A percentile compares a stretch with the other conserved stretches of the same genome.
Conservation (phyloP, 2,888 invertebrate genomes). For the Phrixothrix hirtus region DNA sequence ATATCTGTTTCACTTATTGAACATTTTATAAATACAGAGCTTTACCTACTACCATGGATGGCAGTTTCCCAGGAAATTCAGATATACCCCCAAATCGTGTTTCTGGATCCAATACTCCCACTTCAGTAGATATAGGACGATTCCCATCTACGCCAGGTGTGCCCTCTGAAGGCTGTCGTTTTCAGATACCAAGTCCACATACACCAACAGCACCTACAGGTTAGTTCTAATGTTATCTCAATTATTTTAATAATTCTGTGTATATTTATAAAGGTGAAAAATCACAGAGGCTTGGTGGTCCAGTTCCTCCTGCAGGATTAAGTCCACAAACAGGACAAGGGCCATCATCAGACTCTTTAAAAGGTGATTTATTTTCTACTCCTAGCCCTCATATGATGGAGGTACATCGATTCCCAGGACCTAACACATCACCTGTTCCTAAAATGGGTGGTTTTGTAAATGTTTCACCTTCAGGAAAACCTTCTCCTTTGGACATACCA, state of each 20-base stretch:
- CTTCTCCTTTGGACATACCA: slow-evolving; percentile 51
- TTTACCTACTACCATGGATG: slow-evolving; percentile 52
- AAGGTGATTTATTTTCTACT: slow-evolving; percentile 53
- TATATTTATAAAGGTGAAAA: slow-evolving; percentile 47
- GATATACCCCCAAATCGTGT: slow-evolving; percentile 53
- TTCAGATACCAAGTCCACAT: slow-evolving; percentile 60
- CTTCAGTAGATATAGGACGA: slow-evolving; percentile 56
- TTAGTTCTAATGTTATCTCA: background rate
- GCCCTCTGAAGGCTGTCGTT: slow-evolving; percentile 55
- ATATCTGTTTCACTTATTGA: background rate
- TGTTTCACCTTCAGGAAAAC: slow-evolving; percentile 54
- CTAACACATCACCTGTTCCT: slow-evolving; percentile 53
- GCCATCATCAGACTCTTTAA: slow-evolving; percentile 51
- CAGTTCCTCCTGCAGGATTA: slow-evolving; percentile 48
- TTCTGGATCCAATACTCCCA: slow-evolving; percentile 60
- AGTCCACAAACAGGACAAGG: slow-evolving; percentile 54
- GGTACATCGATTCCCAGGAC: slow-evolving; percentile 60
- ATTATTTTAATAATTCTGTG: background rate
- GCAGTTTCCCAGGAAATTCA: slow-evolving; percentile 53
- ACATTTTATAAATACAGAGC: slow-evolving; percentile 40
- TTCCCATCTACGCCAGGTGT: slow-evolving; percentile 54
- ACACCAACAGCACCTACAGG: slow-evolving; percentile 48
- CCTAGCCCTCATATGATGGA: slow-evolving; percentile 55
- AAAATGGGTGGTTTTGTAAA: slow-evolving; percentile 56
- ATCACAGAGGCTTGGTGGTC: slow-evolving; percentile 46